phyloP scores from a whole-genome alignment of 2,888 invertebrate species.

The Oxytorus armatus region DNA sequence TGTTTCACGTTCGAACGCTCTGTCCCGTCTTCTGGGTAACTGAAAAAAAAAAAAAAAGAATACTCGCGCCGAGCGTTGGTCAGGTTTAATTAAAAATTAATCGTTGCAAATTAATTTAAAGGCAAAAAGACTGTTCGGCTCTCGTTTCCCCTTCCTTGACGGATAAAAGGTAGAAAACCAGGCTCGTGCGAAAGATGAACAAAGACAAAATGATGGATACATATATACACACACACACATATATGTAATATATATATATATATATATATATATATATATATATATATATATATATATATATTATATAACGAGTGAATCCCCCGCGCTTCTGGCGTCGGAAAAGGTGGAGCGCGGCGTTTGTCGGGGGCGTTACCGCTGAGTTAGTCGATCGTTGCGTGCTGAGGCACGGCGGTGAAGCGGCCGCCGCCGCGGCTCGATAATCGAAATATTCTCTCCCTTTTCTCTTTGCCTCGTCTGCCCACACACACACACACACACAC shows the following conservation, averaged over 20 bases:
- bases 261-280: background rate
- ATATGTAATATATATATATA: too few species aligned
- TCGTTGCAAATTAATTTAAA: slow-evolving; percentile 83
- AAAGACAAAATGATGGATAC: slow-evolving; percentile 60
- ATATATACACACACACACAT: too few species aligned
- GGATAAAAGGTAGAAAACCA: slow-evolving; percentile 67
- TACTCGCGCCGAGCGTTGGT: slow-evolving; percentile 61
- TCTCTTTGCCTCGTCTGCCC: slow-evolving; percentile 43
- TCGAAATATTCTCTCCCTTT: slow-evolving; percentile 80
- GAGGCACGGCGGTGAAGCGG: slow-evolving; percentile 69
- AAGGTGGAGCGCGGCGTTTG: slow-evolving; percentile 81
- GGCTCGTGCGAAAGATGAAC: slow-evolving; percentile 60
- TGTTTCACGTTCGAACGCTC: background rate
- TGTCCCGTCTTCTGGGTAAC: background rate
- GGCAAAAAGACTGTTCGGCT: slow-evolving; percentile 75
- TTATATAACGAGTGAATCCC: slow-evolving; percentile 43
- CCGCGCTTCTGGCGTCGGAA: slow-evolving; percentile 70
- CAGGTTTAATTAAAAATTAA: slow-evolving; percentile 83
- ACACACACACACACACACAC: slow-evolving; percentile 34
- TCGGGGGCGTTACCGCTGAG: slow-evolving; percentile 82
- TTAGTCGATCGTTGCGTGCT: slow-evolving; percentile 82
- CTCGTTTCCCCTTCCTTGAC: slow-evolving; percentile 41
- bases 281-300: background rate
- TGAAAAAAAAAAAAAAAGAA: slow-evolving; percentile 41
- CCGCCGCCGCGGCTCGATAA: slow-evolving; percentile 77